These are phyloP conservation scores for Cryptus armator DNA, from an alignment of 2,888 invertebrate species.

Conservation along the genomic window DNA sequence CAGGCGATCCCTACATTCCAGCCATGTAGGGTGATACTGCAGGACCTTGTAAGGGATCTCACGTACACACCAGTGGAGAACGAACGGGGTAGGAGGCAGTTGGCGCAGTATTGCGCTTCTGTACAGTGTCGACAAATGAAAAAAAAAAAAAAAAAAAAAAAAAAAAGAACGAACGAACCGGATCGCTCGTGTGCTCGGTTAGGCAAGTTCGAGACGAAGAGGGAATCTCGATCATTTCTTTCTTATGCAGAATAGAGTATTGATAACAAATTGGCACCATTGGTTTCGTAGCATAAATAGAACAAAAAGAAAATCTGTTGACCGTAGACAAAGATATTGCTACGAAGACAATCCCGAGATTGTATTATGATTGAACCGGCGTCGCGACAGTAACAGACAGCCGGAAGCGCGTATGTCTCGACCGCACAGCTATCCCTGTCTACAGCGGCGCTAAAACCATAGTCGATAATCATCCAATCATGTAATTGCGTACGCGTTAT, in stretches of 20 bases:
- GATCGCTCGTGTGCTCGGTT: slow-evolving; percentile 34
- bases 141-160: slow-evolving; percentile 14
- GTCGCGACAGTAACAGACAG: slow-evolving; percentile 48
- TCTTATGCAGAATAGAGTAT: background rate
- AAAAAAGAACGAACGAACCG: slow-evolving; percentile 23
- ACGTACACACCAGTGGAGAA: slow-evolving; percentile 75
- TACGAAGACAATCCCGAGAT: background rate
- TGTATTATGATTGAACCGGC: slow-evolving; percentile 1
- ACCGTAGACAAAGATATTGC: background rate
- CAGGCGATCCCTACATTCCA: slow-evolving; percentile 84
- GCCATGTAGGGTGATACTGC: slow-evolving; percentile 81
- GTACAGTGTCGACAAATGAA: slow-evolving; percentile 54
- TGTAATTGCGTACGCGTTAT: slow-evolving; percentile 74
- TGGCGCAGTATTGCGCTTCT: slow-evolving; percentile 77
- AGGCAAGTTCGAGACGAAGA: background rate
- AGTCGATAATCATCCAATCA: slow-evolving; percentile 78
- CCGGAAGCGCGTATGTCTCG: slow-evolving; percentile 50
- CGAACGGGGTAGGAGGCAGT: slow-evolving; percentile 68
- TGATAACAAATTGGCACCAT: background rate
- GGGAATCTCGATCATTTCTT: background rate
- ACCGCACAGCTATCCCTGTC: slow-evolving; percentile 11
- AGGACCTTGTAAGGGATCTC: slow-evolving; percentile 82
- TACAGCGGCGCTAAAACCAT: slow-evolving; percentile 58
- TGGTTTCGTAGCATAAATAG: background rate
- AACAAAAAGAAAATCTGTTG: slow-evolving; percentile 5